Evolutionary conservation across 2,113 vertebrate genomes (phyloP).

Genomic region (Trinectes maculatus): DNA sequence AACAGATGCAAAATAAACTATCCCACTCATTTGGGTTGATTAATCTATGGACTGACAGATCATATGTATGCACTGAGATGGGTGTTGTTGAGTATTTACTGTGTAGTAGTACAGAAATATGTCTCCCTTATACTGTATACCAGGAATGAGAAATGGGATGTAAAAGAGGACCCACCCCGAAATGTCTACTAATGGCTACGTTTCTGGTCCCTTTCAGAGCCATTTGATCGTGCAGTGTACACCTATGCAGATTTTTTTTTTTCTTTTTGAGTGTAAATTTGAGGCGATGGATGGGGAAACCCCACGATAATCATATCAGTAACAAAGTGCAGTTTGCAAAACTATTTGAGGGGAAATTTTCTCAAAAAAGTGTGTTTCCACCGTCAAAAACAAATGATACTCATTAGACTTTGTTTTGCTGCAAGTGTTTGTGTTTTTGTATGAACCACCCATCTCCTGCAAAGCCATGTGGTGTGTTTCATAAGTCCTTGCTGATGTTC

Average conservation of each 20-base stretch:
- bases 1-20: slow-evolving; percentile 35
- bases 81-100: background rate
- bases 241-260: background rate
- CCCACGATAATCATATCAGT: background rate
- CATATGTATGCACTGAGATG: slow-evolving; percentile 7
- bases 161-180: slow-evolving; percentile 15
- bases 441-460: slow-evolving; percentile 7
- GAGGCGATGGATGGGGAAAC: background rate
- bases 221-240: background rate
- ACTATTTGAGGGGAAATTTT: background rate
- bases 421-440: background rate
- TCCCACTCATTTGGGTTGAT: slow-evolving; percentile 15
- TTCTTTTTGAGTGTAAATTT: background rate
- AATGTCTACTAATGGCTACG: background rate
- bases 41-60: slow-evolving; percentile 19
- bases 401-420: background rate
- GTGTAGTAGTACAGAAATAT: background rate
- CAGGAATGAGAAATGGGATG: slow-evolving; percentile 3
- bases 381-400: background rate
- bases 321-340: background rate
- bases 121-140: slow-evolving; percentile 1
- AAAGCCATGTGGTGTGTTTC: background rate
- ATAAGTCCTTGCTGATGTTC: background rate
- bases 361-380: background rate
- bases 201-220: too few relatives aligned